A percentile compares a stretch with the other conserved stretches of the same genome.
Conservation (phyloP, 2,888 invertebrate species). For the Drosophila percnosoma region DNA sequence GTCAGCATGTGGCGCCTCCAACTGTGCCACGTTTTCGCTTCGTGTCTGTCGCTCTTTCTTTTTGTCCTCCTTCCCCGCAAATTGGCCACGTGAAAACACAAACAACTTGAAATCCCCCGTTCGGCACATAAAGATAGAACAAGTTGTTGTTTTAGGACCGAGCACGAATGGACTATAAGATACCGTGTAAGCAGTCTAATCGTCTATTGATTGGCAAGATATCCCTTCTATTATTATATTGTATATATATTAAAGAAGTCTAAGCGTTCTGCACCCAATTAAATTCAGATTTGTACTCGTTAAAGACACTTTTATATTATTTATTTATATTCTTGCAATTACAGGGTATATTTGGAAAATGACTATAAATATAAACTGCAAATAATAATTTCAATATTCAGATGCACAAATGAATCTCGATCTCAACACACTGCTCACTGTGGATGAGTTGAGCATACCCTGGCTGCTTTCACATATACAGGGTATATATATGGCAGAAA, state of each 20-base stretch:
- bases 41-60: not conserved
- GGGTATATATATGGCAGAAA: conserved; percentile 23
- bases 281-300: not conserved
- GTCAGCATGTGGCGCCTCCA: conserved; percentile 48
- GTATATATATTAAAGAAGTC: not conserved
- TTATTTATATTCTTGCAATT: not conserved
- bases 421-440: not conserved
- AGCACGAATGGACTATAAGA: not conserved
- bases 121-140: not conserved
- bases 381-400: not conserved
- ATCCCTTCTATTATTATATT: rapidly evolving
- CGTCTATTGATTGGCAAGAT: not conserved
- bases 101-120: conserved; percentile 14
- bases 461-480: not conserved
- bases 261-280: no score
- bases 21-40: not conserved
- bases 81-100: conserved; percentile 58
- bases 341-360: not conserved
- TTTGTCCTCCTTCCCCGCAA: conserved; percentile 35
- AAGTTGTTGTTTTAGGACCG: conserved; percentile 6
- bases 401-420: not conserved
- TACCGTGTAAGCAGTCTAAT: not conserved
- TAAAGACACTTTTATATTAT: not conserved
- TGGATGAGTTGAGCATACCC: not conserved
- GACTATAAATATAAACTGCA: not conserved